Evolutionary conservation across 1,140 invertebrate species (phyloP), one percentile per base, ranked within the genome.

Genomic region (Chrysoperla carnea): DNA sequence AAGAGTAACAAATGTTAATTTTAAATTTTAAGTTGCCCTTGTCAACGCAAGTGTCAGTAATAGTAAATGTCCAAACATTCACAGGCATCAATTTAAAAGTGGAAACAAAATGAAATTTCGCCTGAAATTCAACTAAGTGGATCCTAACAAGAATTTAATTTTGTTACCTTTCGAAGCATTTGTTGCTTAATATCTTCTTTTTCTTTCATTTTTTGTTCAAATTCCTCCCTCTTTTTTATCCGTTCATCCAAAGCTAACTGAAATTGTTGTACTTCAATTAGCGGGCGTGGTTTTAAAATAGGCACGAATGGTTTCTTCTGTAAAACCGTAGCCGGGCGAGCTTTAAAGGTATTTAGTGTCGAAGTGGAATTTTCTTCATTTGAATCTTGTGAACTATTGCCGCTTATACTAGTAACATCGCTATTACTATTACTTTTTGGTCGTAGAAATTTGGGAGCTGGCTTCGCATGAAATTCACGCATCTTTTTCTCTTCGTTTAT

Each of bases 301-400:
- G 70, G 68, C 33, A 62, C 50, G 54, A 72, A 73, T 6, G 71
- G 68, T 43, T 66, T 56, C 46, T 65, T 61, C n/a, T 62, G 47
- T 1, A 70, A 44, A 12, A 71, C 64, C 6, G 44, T 52, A n/a
- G 62, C 51, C 7, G 63, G 60, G 39, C 57, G 51, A 5, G 71
- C 70, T 48, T 63, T 62, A 50, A 73, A 72, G 8, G 45, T 44
- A 8, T 33, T 36, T 6, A 49, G 46, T 15, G 52, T 46, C 12
- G 54, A 53, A 44, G 52, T 50, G 31, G 52, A 38, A 36, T 56
- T 47, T 41, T 53, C 47, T 37, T 43, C 45, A 36, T 15, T 29
- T 6, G 36, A 29, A 3, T 8, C 8, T 13, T n/a, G 11, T 6
- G 36, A 29, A 17, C 37, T 29, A 7, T 29, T 13, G 2, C 7